Conservation (phyloP, 2,797 vertebrate genomes). For the Eremophila alpestris region DNA sequence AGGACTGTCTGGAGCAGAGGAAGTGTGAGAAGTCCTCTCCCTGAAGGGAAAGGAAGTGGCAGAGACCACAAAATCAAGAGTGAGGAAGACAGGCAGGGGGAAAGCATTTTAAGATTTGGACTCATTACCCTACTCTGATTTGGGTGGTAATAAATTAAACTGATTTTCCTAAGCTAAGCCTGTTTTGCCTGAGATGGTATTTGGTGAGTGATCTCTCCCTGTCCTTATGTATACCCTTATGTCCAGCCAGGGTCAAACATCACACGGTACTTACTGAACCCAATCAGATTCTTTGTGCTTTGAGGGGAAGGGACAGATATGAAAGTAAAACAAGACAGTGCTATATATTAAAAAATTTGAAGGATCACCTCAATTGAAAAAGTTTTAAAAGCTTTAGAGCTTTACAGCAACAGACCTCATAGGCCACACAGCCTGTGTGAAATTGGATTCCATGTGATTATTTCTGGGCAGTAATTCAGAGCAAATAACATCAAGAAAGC, state of each 20-base stretch:
- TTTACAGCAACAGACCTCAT: slow-evolving; percentile 62
- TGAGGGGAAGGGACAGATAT: not conserved
- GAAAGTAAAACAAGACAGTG: not conserved
- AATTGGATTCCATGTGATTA: slow-evolving; percentile 80
- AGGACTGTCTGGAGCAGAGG: not conserved
- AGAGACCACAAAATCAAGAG: not conserved
- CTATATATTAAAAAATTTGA: not conserved
- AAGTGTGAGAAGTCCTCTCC: not conserved
- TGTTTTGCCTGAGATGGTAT: not conserved
- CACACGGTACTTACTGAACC: not conserved
- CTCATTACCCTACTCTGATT: not conserved
- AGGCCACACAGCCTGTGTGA: slow-evolving; percentile 73
- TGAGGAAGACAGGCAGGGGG: too few relatives aligned
- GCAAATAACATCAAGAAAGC: slow-evolving; percentile 79
- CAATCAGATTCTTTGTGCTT: not conserved
- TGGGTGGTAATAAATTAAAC: not conserved
- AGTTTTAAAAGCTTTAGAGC: slow-evolving; percentile 57
- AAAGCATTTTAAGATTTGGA: not conserved
- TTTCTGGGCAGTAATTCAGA: slow-evolving; percentile 80
- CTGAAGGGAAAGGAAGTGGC: not conserved
- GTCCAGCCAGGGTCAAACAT: not conserved
- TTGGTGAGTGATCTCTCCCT: not conserved
- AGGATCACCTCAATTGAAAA: slow-evolving; percentile 63
- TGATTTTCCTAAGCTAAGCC: not conserved
- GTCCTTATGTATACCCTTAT: not conserved